Evolutionary conservation across 2,888 invertebrate species (phyloP).

Genomic region (Amphimallon solstitiale): DNA sequence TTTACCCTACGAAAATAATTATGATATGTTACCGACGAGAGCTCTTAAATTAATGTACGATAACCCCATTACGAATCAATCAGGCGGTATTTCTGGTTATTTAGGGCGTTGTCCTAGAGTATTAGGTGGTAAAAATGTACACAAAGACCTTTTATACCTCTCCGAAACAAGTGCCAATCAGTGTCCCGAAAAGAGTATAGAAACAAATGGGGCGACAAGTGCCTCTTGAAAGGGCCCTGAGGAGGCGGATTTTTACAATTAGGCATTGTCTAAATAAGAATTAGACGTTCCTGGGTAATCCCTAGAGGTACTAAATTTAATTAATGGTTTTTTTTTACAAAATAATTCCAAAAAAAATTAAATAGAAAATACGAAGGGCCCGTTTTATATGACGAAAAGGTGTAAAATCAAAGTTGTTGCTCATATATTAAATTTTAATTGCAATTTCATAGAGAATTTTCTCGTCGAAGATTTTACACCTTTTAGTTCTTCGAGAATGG

Average conservation of each 20-base stretch:
- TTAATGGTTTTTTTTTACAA: constrained; percentile 36
- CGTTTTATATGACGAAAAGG: background rate
- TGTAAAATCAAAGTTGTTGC: constrained; percentile 1
- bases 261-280: constrained; percentile 47
- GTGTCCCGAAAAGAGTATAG: constrained; percentile 50
- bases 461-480: background rate
- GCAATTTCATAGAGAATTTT: background rate
- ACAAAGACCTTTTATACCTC: constrained; percentile 64
- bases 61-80: constrained; percentile 59
- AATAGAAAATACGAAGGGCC: constrained; percentile 1
- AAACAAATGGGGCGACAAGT: constrained; percentile 53
- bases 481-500: constrained; percentile 24
- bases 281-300: constrained; percentile 52
- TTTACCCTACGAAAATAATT: constrained; percentile 52
- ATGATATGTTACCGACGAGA: constrained; percentile 68
- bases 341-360: background rate
- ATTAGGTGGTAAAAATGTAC: constrained; percentile 69
- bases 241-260: constrained; percentile 48
- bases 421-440: background rate
- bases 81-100: constrained; percentile 63
- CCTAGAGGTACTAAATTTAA: constrained; percentile 51
- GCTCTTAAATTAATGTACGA: constrained; percentile 69
- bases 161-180: constrained; percentile 53
- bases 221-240: constrained; percentile 48
- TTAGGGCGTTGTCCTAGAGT: constrained; percentile 73